Evolutionary conservation across 2,113 vertebrate genomes (phyloP).

Genomic region (Tetrao urogallus): DNA sequence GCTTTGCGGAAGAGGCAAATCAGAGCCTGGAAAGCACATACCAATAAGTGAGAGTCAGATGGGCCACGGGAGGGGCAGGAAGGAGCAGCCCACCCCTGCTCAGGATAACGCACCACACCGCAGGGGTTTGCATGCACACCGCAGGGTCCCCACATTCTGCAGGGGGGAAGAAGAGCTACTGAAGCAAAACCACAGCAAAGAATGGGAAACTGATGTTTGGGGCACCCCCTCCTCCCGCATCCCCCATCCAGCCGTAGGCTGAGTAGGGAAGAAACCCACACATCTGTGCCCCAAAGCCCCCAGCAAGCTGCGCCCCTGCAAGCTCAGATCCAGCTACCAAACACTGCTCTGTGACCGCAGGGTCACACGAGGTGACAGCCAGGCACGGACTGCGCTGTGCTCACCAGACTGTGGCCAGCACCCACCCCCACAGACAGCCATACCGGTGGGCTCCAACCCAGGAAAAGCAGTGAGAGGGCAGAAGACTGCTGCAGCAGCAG

Average conservation of each 20-base stretch:
- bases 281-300: background rate
- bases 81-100: background rate
- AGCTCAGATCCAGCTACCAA: background rate
- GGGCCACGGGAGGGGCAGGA: background rate
- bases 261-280: too few relatives aligned
- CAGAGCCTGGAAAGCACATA: constrained; percentile 32
- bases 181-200: too few relatives aligned
- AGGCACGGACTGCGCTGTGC: background rate
- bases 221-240: too few relatives aligned
- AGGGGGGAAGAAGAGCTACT: too few relatives aligned
- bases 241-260: too few relatives aligned
- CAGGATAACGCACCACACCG: background rate
- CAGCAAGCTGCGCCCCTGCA: fast-evolving
- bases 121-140: too few relatives aligned
- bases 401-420: background rate
- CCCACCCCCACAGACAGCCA: background rate
- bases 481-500: background rate
- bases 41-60: constrained; percentile 11
- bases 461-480: constrained; percentile 49
- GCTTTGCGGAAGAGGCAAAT: background rate
- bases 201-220: too few relatives aligned
- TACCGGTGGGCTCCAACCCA: constrained; percentile 8
- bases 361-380: constrained; percentile 27
- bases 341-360: background rate
- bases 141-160: too few relatives aligned